Percentiles rank a stretch among this genome's conserved stretches.
Evolutionary conservation across 2,113 vertebrate genomes (phyloP).

Genomic region (Chaetodon trifascialis): DNA sequence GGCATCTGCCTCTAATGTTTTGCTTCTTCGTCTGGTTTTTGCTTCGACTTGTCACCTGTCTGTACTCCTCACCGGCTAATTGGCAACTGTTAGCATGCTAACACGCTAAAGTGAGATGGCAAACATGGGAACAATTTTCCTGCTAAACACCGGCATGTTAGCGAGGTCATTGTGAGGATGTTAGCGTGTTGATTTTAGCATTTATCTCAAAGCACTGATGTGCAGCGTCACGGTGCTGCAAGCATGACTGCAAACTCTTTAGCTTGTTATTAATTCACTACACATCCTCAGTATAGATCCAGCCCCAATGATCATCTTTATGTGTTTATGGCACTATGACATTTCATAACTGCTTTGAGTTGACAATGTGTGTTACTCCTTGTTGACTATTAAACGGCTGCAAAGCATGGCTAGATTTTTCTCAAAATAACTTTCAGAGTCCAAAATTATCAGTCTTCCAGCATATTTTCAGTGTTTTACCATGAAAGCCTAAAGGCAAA

Average conservation of each 20-base stretch:
- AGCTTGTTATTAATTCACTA: neutral
- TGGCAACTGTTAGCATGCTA: neutral
- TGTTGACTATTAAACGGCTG: neutral
- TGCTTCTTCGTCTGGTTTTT: too few species aligned
- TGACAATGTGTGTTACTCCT: constrained; percentile 13
- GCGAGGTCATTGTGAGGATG: too few species aligned
- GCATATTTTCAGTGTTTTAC: constrained; percentile 42
- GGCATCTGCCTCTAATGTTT: too few species aligned
- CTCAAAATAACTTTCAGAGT: constrained; percentile 39
- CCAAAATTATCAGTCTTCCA: constrained; percentile 27
- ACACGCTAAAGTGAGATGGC: neutral
- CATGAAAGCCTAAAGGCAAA: constrained; percentile 54
- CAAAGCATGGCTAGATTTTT: neutral
- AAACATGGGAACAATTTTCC: neutral
- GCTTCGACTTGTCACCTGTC: too few species aligned
- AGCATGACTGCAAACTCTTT: neutral
- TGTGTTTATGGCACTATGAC: neutral
- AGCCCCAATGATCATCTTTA: neutral
- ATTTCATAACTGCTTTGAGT: constrained; percentile 16
- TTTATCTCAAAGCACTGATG: neutral
- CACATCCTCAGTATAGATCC: neutral
- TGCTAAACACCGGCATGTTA: neutral
- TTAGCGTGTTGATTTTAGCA: neutral
- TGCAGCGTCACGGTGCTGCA: too few species aligned
- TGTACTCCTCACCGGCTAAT: neutral